Evolutionary conservation across 2,888 invertebrate species (phyloP), one percentile per base, ranked within the genome.

Genomic region (Pseudanteris insignis): DNA sequence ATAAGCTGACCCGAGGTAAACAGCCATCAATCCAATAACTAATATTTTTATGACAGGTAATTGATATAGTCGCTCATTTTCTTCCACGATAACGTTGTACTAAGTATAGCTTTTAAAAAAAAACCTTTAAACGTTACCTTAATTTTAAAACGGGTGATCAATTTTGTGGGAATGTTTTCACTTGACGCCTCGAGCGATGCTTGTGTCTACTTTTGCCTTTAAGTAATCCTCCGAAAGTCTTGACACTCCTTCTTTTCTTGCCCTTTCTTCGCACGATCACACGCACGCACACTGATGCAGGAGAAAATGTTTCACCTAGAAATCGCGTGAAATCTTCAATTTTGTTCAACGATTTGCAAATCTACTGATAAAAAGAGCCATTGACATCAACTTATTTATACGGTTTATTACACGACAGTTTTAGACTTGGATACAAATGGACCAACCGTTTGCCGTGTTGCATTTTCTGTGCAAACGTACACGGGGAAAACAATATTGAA

Each of bases 121-220:
- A n/a, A n/a, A n/a, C n/a, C 15, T 34, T 26, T 15, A 58, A 57
- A 40, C 32, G 37, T 36, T 54, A 54, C 44, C 37, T 50, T 46
- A 50, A 54, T 44, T 44, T 48, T 44, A 32, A 34, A 53, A 36
- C 43, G 38, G 18, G n/a, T 34, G 40, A 54, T 58, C 58, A 48
- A 36, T 38, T 54, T 63, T 48, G 58, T 54, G 63, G 43, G 59
- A 63, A 59, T 54, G 63, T 63, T 64, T 64, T 64, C 63, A 64
- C 63, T 60, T 32, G 36, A 24, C 46, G 63, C 63, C 63, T 37
- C 7, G 21, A 51, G 64, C 64, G 25, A 64, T 32, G 34, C 43
- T 53, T 48, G 53, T 24, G 33, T 59, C 63, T 60, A 63, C 63
- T 63, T 63, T 63, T 63, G 63, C 63, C 59, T 53, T 50, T 40